Conservation (phyloP, 2,113 vertebrate genomes). For the Saccopteryx leptura region DNA sequence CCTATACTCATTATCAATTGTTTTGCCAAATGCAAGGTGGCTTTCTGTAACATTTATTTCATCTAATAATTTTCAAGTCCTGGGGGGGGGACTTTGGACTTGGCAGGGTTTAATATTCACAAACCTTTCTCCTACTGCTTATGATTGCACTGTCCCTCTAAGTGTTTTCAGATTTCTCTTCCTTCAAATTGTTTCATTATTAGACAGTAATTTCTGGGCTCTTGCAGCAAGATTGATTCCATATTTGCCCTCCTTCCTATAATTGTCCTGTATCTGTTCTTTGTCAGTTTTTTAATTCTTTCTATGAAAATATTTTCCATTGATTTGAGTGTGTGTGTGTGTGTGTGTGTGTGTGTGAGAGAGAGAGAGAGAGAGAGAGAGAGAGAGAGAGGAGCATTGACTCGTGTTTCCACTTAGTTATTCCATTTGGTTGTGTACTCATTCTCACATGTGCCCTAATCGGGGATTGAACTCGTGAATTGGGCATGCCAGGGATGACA, state of each 20-base stretch:
- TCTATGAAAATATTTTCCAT: no score
- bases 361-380: no score
- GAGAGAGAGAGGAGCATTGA: no score
- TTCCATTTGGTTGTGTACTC: no score
- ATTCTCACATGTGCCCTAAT: no score
- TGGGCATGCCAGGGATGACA: no score
- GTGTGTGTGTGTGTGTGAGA: no score
- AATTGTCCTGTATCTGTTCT: conserved; percentile 69
- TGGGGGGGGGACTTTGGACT: conserved; percentile 35
- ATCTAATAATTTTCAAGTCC: conserved; percentile 64
- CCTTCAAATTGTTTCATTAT: conserved; percentile 81
- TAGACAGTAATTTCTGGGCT: conserved; percentile 81
- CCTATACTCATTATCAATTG: conserved; percentile 34
- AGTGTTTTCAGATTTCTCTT: conserved; percentile 85
- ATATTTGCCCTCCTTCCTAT: conserved; percentile 76
- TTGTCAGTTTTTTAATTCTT: conserved; percentile 56
- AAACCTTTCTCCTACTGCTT: conserved; percentile 79
- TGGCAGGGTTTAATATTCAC: conserved; percentile 75
- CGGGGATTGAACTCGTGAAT: no score
- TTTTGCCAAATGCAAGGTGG: neutral
- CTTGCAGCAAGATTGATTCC: conserved; percentile 81
- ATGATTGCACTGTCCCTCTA: conserved; percentile 81
- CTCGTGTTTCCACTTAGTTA: no score
- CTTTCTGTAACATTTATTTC: conserved; percentile 63
- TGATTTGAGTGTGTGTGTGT: no score